A percentile compares a stretch with the other conserved stretches of the same genome.
Conservation (phyloP, 2,888 invertebrate species). For the Acheta domesticus region DNA sequence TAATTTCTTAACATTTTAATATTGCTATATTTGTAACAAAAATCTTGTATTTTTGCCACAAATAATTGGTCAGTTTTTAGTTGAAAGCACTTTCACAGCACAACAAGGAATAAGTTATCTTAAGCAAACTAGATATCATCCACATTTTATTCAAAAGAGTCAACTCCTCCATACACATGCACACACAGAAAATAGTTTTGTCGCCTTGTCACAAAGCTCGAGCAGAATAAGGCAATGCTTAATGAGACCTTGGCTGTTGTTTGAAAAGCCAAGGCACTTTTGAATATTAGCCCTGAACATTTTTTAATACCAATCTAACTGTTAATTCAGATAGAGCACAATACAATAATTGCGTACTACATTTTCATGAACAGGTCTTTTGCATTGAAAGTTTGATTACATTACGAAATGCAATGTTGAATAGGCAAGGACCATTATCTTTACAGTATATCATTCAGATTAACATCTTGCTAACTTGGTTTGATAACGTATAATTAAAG, state of each 20-base stretch:
- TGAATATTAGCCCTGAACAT: constrained; percentile 29
- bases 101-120: constrained; percentile 24
- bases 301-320: not conserved
- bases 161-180: constrained; percentile 21
- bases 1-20: not conserved
- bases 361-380: constrained; percentile 18
- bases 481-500: no score
- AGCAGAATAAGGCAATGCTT: constrained; percentile 35
- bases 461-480: no score
- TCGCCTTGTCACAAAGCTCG: constrained; percentile 33
- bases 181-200: constrained; percentile 29
- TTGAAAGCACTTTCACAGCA: constrained; percentile 25
- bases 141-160: not conserved
- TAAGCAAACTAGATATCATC: constrained; percentile 22
- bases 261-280: constrained; percentile 27
- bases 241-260: constrained; percentile 12
- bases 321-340: constrained; percentile 22
- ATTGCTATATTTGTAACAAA: constrained; percentile 18
- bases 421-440: not conserved
- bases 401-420: not conserved
- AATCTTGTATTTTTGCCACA: constrained; percentile 5
- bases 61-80: constrained; percentile 23
- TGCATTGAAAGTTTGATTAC: not conserved
- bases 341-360: constrained; percentile 23
- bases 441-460: no score